Percentiles rank a stretch among this genome's conserved stretches.
These are phyloP conservation scores for Protobothrops mucrosquamatus DNA, from an alignment of 2,113 vertebrate species.

Conservation along the genomic window DNA sequence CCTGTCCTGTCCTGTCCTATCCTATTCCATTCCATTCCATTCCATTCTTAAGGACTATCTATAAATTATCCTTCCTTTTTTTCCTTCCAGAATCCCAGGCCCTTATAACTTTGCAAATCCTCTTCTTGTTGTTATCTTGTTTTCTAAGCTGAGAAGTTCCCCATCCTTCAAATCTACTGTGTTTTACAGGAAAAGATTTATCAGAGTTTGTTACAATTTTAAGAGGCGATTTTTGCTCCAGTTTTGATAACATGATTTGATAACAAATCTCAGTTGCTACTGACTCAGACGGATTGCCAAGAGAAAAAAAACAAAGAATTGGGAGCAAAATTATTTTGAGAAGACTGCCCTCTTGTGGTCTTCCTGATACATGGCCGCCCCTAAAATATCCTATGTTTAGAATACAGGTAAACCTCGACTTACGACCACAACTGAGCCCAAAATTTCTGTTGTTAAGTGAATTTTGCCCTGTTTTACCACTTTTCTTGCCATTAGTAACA, in stretches of 20 bases:
- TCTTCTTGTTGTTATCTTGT: not conserved
- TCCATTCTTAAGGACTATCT: too few species aligned
- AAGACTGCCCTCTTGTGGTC: slow-evolving; percentile 56
- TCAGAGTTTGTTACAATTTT: not conserved
- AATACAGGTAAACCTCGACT: not conserved
- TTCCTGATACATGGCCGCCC: not conserved
- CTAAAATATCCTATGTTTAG: not conserved
- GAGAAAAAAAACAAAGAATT: not conserved
- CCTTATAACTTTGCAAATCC: not conserved
- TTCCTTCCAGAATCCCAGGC: too few species aligned
- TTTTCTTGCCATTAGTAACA: not conserved
- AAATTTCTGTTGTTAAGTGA: not conserved
- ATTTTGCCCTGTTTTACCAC: not conserved
- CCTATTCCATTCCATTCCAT: too few species aligned
- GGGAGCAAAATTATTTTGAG: not conserved
- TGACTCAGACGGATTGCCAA: too few species aligned
- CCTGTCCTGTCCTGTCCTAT: too few species aligned
- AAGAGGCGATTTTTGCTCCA: not conserved
- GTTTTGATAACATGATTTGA: not conserved
- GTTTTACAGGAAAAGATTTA: not conserved
- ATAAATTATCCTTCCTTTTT: not conserved
- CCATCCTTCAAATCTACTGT: not conserved
- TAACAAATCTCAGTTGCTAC: not conserved
- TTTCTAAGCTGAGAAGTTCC: not conserved
- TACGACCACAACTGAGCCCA: not conserved